Percentiles rank a stretch among this genome's conserved stretches.
Conservation (phyloP, 1,140 invertebrate genomes). For the Ceratoteleas bidentatus region DNA sequence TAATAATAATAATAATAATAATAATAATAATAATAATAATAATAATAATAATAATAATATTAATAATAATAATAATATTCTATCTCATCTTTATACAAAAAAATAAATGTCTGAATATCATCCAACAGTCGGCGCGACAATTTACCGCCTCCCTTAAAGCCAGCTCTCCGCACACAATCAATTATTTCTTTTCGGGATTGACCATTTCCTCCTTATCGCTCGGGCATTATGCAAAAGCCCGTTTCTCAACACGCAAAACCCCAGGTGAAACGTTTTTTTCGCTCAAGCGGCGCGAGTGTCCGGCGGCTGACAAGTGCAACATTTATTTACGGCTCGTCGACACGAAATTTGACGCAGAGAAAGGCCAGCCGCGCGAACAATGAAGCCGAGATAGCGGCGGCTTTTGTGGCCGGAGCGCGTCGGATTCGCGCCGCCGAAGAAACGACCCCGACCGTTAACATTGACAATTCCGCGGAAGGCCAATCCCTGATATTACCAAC, state of each 20-base stretch:
- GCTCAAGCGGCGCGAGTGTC: constrained; percentile 6
- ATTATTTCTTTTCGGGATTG: background rate
- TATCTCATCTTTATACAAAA: too few relatives aligned
- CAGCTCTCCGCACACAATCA: too few relatives aligned
- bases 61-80: too few relatives aligned
- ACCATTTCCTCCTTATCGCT: too few relatives aligned
- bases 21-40: too few relatives aligned
- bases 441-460: constrained; percentile 35
- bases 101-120: too few relatives aligned
- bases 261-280: background rate
- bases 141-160: too few relatives aligned
- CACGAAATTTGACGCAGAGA: constrained; percentile 20
- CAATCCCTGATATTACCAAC: constrained; percentile 47
- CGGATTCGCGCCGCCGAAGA: constrained; percentile 19
- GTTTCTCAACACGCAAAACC: too few relatives aligned
- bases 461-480: constrained; percentile 41
- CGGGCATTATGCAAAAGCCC: too few relatives aligned
- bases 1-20: too few relatives aligned
- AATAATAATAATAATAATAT: too few relatives aligned
- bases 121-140: too few relatives aligned
- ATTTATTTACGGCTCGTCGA: constrained; percentile 28
- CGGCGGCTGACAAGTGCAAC: background rate
- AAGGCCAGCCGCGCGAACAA: constrained; percentile 14
- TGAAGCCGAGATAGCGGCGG: constrained; percentile 14
- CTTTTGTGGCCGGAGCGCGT: constrained; percentile 18